These are phyloP conservation scores for Anadara kagoshimensis DNA, from an alignment of 1,140 invertebrate genomes.

Conservation along the genomic window DNA sequence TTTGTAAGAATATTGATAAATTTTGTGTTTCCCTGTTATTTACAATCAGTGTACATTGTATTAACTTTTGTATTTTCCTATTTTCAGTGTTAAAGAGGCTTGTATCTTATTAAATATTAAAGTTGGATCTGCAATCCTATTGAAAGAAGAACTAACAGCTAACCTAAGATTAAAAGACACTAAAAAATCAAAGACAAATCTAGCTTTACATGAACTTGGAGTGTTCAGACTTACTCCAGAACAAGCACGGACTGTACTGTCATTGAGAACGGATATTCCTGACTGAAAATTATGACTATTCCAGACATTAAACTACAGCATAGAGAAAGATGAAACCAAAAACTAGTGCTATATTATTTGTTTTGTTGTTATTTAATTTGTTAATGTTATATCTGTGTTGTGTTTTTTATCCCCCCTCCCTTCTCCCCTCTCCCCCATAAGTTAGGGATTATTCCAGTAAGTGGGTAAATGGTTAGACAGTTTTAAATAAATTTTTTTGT, in stretches of 20 bases:
- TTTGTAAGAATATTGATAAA: too few relatives aligned
- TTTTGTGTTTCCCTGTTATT: neutral
- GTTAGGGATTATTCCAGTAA: too few relatives aligned
- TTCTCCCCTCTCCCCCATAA: too few relatives aligned
- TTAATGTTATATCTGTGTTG: too few relatives aligned
- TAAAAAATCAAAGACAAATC: conserved; percentile 71
- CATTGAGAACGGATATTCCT: conserved; percentile 51
- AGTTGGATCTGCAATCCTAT: conserved; percentile 84
- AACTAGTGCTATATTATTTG: too few relatives aligned
- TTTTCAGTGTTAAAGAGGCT: conserved; percentile 78
- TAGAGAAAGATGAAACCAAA: too few relatives aligned
- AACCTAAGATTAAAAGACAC: conserved; percentile 48
- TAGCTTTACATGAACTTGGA: conserved; percentile 80
- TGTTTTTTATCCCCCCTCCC: too few relatives aligned
- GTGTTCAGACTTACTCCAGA: conserved; percentile 79
- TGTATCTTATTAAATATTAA: conserved; percentile 85
- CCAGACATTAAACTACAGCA: too few relatives aligned
- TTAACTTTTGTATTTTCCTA: neutral
- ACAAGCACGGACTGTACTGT: conserved; percentile 71
- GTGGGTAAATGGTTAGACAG: too few relatives aligned
- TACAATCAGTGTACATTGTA: neutral
- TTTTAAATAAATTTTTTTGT: too few relatives aligned
- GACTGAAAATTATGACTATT: neutral
- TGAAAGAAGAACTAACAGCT: conserved; percentile 80
- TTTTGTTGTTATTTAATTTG: too few relatives aligned